Evolutionary conservation across 2,888 invertebrate genomes (phyloP).

Genomic region (Tinea trinotella): DNA sequence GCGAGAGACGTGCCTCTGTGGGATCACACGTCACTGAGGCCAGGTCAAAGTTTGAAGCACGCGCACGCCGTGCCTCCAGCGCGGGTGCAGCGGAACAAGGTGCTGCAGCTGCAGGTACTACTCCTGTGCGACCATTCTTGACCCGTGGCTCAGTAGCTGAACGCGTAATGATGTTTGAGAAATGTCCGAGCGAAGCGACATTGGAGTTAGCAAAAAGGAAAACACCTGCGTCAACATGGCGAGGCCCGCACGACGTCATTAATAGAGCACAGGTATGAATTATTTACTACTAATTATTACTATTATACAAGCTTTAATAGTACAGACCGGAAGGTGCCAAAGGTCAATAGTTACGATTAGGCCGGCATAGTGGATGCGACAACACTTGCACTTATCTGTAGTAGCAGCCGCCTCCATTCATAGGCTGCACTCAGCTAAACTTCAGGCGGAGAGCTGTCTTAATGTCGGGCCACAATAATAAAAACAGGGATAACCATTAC

Average conservation of each 20-base stretch:
- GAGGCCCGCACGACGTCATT: slow-evolving; percentile 69
- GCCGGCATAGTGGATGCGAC: no score
- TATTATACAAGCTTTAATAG: background rate
- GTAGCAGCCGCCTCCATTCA: no score
- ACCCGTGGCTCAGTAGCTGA: slow-evolving; percentile 93
- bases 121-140: slow-evolving; percentile 85
- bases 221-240: slow-evolving; percentile 67
- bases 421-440: no score
- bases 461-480: no score
- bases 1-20: slow-evolving; percentile 55
- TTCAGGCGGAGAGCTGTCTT: no score
- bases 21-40: slow-evolving; percentile 67
- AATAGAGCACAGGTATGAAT: slow-evolving; percentile 65
- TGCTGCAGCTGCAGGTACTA: slow-evolving; percentile 33
- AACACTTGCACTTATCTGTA: no score
- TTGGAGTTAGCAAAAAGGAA: slow-evolving; percentile 77
- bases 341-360: no score
- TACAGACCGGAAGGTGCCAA: no score
- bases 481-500: background rate
- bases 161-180: slow-evolving; percentile 90
- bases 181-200: slow-evolving; percentile 86
- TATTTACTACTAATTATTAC: background rate
- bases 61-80: slow-evolving; percentile 61
- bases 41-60: slow-evolving; percentile 64
- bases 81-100: slow-evolving; percentile 53